phyloP scores from a whole-genome alignment of 2,113 vertebrate species.

The Rhodinocichla rosea region DNA sequence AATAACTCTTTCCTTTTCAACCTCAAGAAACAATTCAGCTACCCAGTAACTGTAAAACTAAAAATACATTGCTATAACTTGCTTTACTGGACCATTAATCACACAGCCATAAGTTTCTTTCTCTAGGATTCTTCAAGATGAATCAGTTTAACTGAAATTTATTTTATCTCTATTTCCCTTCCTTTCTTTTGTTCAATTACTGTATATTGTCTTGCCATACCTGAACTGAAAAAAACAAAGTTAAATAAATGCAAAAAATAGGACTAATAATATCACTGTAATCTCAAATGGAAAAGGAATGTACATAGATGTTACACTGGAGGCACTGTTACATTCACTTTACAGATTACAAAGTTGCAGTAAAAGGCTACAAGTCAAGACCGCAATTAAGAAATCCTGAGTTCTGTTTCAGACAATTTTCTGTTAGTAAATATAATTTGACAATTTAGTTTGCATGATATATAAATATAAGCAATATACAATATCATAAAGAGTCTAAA shows the following conservation, averaged over 20 bases:
- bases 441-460: not conserved
- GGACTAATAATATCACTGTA: not conserved
- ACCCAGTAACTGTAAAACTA: not conserved
- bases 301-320: not conserved
- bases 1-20: not conserved
- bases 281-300: not conserved
- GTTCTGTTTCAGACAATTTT: not conserved
- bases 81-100: not conserved
- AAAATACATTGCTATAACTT: not conserved
- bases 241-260: not conserved
- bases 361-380: not conserved
- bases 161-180: not conserved
- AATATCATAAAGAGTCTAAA: not conserved
- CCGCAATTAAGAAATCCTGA: not conserved
- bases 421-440: not conserved
- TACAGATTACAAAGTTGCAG: not conserved
- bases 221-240: not conserved
- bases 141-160: not conserved
- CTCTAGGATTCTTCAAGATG: not conserved
- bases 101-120: not conserved
- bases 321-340: not conserved
- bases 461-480: not conserved
- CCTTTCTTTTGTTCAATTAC: not conserved
- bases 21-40: not conserved
- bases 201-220: not conserved